phyloP scores from a whole-genome alignment of 2,888 invertebrate species.

The Rhorus exstirpatorius region DNA sequence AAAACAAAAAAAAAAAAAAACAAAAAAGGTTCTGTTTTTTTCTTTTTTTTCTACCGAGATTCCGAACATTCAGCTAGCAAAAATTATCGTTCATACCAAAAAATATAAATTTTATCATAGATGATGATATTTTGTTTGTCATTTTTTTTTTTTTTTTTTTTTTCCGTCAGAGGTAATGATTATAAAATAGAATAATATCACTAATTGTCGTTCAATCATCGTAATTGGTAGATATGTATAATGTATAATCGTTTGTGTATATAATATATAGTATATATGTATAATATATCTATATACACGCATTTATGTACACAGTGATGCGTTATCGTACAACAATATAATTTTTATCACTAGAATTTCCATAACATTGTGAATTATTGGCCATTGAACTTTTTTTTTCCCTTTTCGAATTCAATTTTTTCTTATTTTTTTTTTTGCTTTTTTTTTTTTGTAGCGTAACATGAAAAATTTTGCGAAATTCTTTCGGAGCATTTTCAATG shows the following conservation, averaged over 20 bases:
- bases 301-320: constrained; percentile 63
- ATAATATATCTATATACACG: constrained; percentile 68
- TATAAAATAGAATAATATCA: constrained; percentile 83
- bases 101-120: constrained; percentile 85
- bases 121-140: constrained; percentile 77
- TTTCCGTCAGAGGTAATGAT: constrained; percentile 67
- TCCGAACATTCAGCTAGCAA: constrained; percentile 48
- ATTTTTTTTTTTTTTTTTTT: constrained; percentile 27
- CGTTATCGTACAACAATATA: constrained; percentile 81
- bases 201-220: constrained; percentile 79
- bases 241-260: constrained; percentile 69
- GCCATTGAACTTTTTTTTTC: constrained; percentile 73
- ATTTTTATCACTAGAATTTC: constrained; percentile 75
- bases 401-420: constrained; percentile 71
- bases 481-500: constrained; percentile 41
- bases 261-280: constrained; percentile 50
- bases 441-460: constrained; percentile 43
- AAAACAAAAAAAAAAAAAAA: background rate
- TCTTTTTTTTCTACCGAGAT: constrained; percentile 15
- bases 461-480: constrained; percentile 33
- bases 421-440: constrained; percentile 49
- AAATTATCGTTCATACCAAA: constrained; percentile 80
- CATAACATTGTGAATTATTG: constrained; percentile 77
- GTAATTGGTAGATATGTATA: constrained; percentile 81
- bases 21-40: background rate